Evolutionary conservation across 2,888 invertebrate species (phyloP).

Genomic region (Caenorhabditis uteleia): DNA sequence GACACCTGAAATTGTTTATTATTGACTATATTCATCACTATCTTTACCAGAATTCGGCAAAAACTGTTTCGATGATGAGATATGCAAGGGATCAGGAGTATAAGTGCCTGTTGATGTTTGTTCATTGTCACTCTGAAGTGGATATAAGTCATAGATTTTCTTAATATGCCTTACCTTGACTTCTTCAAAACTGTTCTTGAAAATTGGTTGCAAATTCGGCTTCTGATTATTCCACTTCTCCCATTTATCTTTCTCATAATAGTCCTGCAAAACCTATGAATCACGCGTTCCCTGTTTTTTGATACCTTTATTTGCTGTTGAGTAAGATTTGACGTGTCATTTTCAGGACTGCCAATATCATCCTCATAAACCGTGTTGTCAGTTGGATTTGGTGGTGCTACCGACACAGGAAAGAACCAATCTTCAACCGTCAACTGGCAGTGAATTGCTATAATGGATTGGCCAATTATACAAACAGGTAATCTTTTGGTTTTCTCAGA

Average conservation of each 20-base stretch:
- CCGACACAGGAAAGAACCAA: slow-evolving; percentile 36
- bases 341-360: slow-evolving; percentile 12
- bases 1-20: slow-evolving; percentile 10
- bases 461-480: slow-evolving; percentile 20
- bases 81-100: too few species aligned
- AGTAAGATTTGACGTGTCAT: slow-evolving; percentile 16
- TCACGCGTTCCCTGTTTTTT: too few species aligned
- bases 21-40: not conserved
- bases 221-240: slow-evolving; percentile 32
- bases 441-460: slow-evolving; percentile 25
- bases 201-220: slow-evolving; percentile 20
- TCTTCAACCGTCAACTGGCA: slow-evolving; percentile 29
- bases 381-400: slow-evolving; percentile 15
- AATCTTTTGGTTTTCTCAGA: too few species aligned
- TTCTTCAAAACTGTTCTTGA: slow-evolving; percentile 9
- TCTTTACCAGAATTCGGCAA: slow-evolving; percentile 15
- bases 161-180: slow-evolving; percentile 2
- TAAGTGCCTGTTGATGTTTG: slow-evolving; percentile 14
- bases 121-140: slow-evolving; percentile 18
- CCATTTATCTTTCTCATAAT: slow-evolving; percentile 30
- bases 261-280: slow-evolving; percentile 9
- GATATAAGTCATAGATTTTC: too few species aligned
- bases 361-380: slow-evolving; percentile 37
- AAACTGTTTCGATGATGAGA: too few species aligned
- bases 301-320: slow-evolving; percentile 28